These are phyloP conservation scores for Ctenoplectra terminalis DNA, from an alignment of 1,140 invertebrate species.

Conservation along the genomic window DNA sequence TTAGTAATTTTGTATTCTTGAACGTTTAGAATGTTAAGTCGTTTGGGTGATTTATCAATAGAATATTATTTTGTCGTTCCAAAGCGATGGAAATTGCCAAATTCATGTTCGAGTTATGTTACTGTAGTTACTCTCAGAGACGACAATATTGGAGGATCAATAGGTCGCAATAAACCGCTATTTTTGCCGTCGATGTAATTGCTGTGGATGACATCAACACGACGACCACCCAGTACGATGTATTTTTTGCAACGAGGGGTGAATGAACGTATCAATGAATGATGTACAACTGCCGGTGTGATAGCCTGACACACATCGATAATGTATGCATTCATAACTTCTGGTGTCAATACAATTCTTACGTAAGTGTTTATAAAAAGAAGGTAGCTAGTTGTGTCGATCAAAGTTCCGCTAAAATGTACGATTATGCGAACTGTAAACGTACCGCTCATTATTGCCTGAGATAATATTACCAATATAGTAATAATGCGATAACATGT, in stretches of 20 bases:
- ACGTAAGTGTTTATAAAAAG: background rate
- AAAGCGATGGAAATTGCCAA: background rate
- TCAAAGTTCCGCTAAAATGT: too few relatives aligned
- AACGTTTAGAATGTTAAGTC: too few relatives aligned
- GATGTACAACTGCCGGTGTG: background rate
- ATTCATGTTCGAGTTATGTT: background rate
- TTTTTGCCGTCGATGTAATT: constrained; percentile 10
- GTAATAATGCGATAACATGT: too few relatives aligned
- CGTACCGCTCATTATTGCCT: too few relatives aligned
- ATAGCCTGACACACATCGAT: background rate
- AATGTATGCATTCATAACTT: background rate
- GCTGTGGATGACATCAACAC: background rate
- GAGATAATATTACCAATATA: too few relatives aligned
- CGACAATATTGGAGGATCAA: background rate
- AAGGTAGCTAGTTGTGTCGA: too few relatives aligned
- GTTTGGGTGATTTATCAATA: too few relatives aligned
- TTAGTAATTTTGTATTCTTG: too few relatives aligned
- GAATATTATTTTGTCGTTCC: background rate
- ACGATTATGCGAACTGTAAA: too few relatives aligned
- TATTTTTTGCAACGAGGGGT: background rate
- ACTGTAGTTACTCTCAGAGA: background rate
- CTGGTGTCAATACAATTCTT: too few relatives aligned
- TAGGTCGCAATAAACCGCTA: background rate
- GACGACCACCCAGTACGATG: background rate
- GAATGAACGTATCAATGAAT: constrained; percentile 1